A percentile compares a stretch with the other conserved stretches of the same genome.
Conservation (phyloP, 2,113 vertebrate genomes). For the Syngnathus typhle region DNA sequence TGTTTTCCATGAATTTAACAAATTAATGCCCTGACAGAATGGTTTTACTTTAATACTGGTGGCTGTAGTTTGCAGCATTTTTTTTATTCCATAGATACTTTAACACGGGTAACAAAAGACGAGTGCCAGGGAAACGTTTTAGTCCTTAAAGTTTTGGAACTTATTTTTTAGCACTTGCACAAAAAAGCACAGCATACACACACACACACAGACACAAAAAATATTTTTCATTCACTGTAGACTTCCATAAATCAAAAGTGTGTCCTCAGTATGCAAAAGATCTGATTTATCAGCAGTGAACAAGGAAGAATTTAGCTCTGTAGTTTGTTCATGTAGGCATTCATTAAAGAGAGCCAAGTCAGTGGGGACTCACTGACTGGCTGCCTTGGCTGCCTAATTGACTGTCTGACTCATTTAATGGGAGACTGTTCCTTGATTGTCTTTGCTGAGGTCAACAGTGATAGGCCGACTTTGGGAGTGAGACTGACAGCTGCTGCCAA, state of each 20-base stretch:
- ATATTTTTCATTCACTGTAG: not conserved
- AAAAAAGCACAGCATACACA: not conserved
- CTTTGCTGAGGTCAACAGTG: conserved; percentile 32
- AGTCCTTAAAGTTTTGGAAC: too few relatives aligned
- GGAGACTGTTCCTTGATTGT: conserved; percentile 19
- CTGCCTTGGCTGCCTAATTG: conserved; percentile 21
- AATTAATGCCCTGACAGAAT: too few relatives aligned
- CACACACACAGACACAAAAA: not conserved
- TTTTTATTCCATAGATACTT: too few relatives aligned
- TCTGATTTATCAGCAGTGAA: conserved; percentile 24
- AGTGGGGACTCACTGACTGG: conserved; percentile 20
- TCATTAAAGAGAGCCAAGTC: conserved; percentile 41
- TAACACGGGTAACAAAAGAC: too few relatives aligned
- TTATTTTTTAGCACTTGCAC: too few relatives aligned
- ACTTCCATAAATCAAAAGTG: conserved; percentile 20
- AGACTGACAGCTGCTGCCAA: conserved; percentile 35
- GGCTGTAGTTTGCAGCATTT: too few relatives aligned
- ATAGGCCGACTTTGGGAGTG: conserved; percentile 24
- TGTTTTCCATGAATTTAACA: too few relatives aligned
- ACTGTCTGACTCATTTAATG: conserved; percentile 22
- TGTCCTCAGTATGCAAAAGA: conserved; percentile 23
- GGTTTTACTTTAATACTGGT: too few relatives aligned
- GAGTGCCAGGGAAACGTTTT: too few relatives aligned
- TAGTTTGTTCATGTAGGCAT: conserved; percentile 29
- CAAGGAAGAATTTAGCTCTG: conserved; percentile 20